Percentiles rank a stretch among this genome's conserved stretches.
Conservation (phyloP, 2,888 invertebrate genomes). For the Falcaria lacertinaria region DNA sequence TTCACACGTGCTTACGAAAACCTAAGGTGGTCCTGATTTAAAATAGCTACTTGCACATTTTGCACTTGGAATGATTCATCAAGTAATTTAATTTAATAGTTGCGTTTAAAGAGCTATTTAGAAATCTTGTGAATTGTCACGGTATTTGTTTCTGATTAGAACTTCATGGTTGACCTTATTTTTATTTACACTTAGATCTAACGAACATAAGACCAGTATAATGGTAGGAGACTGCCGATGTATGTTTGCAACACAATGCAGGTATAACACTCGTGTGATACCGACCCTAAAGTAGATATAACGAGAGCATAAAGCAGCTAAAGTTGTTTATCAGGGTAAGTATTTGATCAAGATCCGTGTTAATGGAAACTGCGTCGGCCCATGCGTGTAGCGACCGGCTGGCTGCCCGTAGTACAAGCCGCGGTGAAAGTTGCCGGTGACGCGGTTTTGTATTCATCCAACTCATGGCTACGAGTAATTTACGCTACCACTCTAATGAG, state of each 20-base stretch:
- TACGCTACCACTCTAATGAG: constrained; percentile 49
- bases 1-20: background rate
- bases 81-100: background rate
- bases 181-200: background rate
- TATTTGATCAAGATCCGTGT: constrained; percentile 1
- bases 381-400: constrained; percentile 24
- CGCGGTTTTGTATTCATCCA: constrained; percentile 68
- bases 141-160: no score
- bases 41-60: background rate
- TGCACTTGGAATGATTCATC: no score
- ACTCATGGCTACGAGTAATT: constrained; percentile 53
- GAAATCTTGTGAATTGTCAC: no score
- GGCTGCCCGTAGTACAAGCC: constrained; percentile 24
- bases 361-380: background rate
- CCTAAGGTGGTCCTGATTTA: background rate
- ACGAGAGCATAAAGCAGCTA: background rate
- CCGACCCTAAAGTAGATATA: no score
- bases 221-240: no score
- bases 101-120: background rate
- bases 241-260: no score
- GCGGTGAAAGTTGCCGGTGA: constrained; percentile 74
- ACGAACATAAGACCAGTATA: no score
- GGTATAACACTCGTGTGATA: no score
- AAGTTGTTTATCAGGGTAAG: background rate
- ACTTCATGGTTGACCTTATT: background rate